Evolutionary conservation across 1,140 invertebrate genomes (phyloP).

Genomic region (Drosophila sucinea): DNA sequence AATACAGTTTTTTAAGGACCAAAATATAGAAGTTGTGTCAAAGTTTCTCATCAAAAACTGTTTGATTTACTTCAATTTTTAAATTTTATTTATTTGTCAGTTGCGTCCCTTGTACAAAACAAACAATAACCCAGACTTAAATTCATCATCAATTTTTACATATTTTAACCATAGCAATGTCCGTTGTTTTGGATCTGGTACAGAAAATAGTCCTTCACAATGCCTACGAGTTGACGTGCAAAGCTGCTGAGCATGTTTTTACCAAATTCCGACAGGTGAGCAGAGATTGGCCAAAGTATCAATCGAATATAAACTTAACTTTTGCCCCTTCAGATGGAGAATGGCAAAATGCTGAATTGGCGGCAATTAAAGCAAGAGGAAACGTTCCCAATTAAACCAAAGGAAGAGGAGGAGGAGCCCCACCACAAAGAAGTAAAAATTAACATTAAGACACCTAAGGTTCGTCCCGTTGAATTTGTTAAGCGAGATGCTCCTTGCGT

Average conservation of each 20-base stretch:
- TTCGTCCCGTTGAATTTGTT: background rate
- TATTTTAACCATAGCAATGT: constrained; percentile 35
- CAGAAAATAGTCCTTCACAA: constrained; percentile 54
- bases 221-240: constrained; percentile 47
- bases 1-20: background rate
- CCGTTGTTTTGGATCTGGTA: constrained; percentile 56
- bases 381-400: background rate
- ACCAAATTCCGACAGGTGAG: constrained; percentile 41
- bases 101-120: constrained; percentile 8
- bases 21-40: background rate
- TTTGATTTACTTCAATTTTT: background rate
- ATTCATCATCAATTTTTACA: no score
- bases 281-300: background rate
- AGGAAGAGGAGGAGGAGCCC: background rate
- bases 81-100: background rate
- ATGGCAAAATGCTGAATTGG: background rate
- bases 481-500: constrained; percentile 25
- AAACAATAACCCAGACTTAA: constrained; percentile 35
- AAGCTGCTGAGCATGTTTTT: constrained; percentile 15
- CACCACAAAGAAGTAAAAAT: background rate
- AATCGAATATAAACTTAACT: background rate
- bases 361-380: background rate
- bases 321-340: background rate
- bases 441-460: background rate
- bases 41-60: background rate